These are phyloP conservation scores for Gobiocypris rarus DNA, from an alignment of 2,113 vertebrate genomes.

Conservation along the genomic window DNA sequence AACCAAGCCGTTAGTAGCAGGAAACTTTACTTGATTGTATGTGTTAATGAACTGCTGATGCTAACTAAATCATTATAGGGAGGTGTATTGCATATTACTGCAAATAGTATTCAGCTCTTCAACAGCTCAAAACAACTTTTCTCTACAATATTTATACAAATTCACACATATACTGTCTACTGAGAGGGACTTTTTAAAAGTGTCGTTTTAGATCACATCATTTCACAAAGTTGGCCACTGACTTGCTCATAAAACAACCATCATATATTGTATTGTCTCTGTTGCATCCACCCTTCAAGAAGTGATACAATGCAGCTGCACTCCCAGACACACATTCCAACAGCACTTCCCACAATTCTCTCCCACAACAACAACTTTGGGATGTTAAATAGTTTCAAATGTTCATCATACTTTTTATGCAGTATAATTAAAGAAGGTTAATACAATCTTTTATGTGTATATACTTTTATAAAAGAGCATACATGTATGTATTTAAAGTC, in stretches of 20 bases:
- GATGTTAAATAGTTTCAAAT: conserved; percentile 9
- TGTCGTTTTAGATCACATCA: conserved; percentile 1
- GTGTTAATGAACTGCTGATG: neutral
- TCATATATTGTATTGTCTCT: neutral
- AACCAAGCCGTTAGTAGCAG: conserved; percentile 69
- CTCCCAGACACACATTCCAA: conserved; percentile 34
- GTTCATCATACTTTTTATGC: neutral
- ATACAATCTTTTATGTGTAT: neutral
- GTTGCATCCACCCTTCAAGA: conserved; percentile 25
- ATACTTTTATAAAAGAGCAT: too few species aligned
- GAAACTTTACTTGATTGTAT: neutral
- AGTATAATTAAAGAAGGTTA: neutral
- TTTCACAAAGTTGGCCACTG: neutral
- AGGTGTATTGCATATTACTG: neutral
- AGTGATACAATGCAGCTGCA: conserved; percentile 27
- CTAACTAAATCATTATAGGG: neutral
- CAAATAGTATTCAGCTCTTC: neutral
- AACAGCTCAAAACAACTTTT: neutral
- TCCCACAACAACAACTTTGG: conserved; percentile 21
- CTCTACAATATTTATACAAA: neutral
- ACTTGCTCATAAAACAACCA: neutral
- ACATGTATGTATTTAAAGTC: neutral
- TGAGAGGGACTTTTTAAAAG: neutral
- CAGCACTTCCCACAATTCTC: conserved; percentile 17
- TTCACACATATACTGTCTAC: neutral